Evolutionary conservation across 1,140 invertebrate species (phyloP).

Genomic region (Dendroctonus ponderosae): DNA sequence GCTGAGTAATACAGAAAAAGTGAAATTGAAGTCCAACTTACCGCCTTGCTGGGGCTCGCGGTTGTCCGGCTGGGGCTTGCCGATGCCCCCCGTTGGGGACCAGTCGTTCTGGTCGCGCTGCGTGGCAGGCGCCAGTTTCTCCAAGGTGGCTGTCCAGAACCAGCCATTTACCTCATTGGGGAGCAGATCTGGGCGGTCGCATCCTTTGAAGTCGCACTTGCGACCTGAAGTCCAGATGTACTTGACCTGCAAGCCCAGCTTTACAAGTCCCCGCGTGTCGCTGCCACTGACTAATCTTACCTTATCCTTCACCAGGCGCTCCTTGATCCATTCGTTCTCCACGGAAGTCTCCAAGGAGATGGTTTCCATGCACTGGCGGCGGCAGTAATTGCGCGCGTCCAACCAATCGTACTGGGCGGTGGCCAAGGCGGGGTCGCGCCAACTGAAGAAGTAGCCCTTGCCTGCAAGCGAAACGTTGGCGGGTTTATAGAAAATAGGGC

Average conservation of each 20-base stretch:
- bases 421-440: slow-evolving; percentile 69
- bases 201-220: slow-evolving; percentile 80
- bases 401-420: slow-evolving; percentile 81
- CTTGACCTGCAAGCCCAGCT: slow-evolving; percentile 71
- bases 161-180: slow-evolving; percentile 77
- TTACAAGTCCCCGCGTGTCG: too few relatives aligned
- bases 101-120: slow-evolving; percentile 77
- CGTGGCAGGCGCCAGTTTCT: slow-evolving; percentile 74
- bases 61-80: slow-evolving; percentile 79
- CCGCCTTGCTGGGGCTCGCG: slow-evolving; percentile 71
- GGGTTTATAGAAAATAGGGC: too few relatives aligned
- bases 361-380: slow-evolving; percentile 89
- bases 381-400: slow-evolving; percentile 86
- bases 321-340: slow-evolving; percentile 88
- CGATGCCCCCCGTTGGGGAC: slow-evolving; percentile 76
- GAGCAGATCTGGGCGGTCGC: slow-evolving; percentile 73
- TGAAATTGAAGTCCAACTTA: slow-evolving; percentile 13
- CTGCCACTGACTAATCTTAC: too few relatives aligned
- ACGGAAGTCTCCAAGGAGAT: slow-evolving; percentile 87
- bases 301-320: slow-evolving; percentile 73
- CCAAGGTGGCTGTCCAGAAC: slow-evolving; percentile 83
- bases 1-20: slow-evolving; percentile 10
- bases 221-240: slow-evolving; percentile 87
- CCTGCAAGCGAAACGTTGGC: too few relatives aligned
- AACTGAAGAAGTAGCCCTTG: slow-evolving; percentile 82